These are phyloP conservation scores for Tryphoninae sp. DNA, from an alignment of 2,888 invertebrate genomes.

Conservation along the genomic window DNA sequence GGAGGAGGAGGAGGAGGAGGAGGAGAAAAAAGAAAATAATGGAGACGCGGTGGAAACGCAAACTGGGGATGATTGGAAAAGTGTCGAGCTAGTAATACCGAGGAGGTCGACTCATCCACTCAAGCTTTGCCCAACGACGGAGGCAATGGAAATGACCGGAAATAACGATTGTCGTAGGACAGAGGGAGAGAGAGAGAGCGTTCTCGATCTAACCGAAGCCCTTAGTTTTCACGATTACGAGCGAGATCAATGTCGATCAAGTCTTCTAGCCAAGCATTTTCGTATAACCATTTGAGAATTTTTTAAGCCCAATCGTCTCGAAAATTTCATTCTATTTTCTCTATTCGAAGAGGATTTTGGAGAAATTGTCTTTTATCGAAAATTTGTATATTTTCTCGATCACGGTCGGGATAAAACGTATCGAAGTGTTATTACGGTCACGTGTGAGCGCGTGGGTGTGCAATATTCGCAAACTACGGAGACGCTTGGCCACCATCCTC, in stretches of 20 bases:
- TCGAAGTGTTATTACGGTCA: constrained; percentile 25
- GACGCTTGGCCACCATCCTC: constrained; percentile 31
- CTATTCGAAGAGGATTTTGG: constrained; percentile 36
- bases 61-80: constrained; percentile 63
- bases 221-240: constrained; percentile 63
- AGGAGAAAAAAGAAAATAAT: neutral
- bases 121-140: constrained; percentile 29
- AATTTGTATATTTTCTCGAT: constrained; percentile 3
- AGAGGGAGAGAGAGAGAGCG: neutral
- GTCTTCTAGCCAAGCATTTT: constrained; percentile 40
- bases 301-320: constrained; percentile 43
- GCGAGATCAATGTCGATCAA: constrained; percentile 59
- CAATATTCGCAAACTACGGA: constrained; percentile 20
- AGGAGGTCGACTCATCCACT: constrained; percentile 56
- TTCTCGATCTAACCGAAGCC: neutral
- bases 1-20: neutral
- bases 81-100: constrained; percentile 52
- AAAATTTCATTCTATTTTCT: constrained; percentile 42
- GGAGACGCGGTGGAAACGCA: constrained; percentile 30
- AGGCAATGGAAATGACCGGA: constrained; percentile 49
- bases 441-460: neutral
- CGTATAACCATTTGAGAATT: constrained; percentile 24
- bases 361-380: constrained; percentile 15
- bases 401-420: constrained; percentile 27
- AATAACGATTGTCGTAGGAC: constrained; percentile 58